These are phyloP conservation scores for Fundulus diaphanus DNA, from an alignment of 2,797 vertebrate genomes.

Conservation along the genomic window DNA sequence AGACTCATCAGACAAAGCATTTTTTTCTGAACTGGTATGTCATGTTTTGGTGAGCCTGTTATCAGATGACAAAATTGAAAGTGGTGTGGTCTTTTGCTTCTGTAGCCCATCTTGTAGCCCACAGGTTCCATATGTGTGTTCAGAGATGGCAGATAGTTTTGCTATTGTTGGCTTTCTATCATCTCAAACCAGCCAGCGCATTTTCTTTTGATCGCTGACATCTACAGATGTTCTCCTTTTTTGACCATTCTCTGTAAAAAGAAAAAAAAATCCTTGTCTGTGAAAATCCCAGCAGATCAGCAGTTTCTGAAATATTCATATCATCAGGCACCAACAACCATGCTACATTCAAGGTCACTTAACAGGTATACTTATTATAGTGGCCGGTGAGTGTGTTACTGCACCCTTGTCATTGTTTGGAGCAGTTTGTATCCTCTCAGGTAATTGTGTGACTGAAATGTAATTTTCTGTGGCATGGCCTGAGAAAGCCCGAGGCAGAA, in stretches of 20 bases:
- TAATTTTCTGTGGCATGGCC: constrained; percentile 8
- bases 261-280: no score
- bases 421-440: neutral
- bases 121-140: neutral
- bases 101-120: neutral
- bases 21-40: neutral
- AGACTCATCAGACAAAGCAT: neutral
- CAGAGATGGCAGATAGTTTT: neutral
- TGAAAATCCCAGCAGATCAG: no score
- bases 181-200: no score
- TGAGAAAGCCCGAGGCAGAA: constrained; percentile 23
- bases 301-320: no score
- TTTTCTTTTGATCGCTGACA: no score
- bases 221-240: no score
- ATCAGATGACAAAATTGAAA: neutral
- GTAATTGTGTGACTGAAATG: constrained; percentile 28
- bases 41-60: neutral
- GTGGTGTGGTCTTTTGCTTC: neutral
- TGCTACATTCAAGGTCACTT: no score
- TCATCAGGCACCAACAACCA: no score
- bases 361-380: neutral
- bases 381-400: neutral
- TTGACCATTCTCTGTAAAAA: no score
- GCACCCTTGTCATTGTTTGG: neutral
- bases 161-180: neutral